phyloP scores from a whole-genome alignment of 2,113 vertebrate species.

The Heptranchias perlo region DNA sequence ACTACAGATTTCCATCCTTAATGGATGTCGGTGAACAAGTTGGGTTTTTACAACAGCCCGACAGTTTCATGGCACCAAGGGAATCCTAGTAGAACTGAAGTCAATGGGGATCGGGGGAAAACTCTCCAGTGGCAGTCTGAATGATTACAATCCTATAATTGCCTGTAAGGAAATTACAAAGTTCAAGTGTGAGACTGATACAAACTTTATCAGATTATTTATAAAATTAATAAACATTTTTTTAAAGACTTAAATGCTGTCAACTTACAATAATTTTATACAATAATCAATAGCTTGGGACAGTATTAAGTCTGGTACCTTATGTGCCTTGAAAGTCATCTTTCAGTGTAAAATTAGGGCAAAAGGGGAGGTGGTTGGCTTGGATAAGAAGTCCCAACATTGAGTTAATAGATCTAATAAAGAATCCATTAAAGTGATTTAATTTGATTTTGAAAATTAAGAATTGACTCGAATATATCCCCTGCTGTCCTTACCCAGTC shows the following conservation, averaged over 20 bases:
- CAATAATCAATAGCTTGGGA: not conserved
- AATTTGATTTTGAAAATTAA: not conserved
- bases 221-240: not conserved
- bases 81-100: not conserved
- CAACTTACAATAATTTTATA: not conserved
- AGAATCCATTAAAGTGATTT: slow-evolving; percentile 3
- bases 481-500: not conserved
- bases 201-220: not conserved
- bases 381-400: not conserved
- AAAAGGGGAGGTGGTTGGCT: not conserved
- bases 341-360: not conserved
- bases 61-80: not conserved
- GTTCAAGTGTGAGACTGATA: not conserved
- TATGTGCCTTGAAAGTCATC: not conserved
- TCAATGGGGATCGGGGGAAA: not conserved
- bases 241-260: not conserved
- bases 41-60: not conserved
- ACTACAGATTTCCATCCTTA: too few species aligned
- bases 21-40: not conserved
- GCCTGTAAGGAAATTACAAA: not conserved
- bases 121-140: not conserved
- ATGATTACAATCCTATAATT: not conserved
- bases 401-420: not conserved
- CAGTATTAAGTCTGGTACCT: not conserved
- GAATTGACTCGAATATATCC: not conserved